Evolutionary conservation across 2,113 vertebrate species (phyloP), one percentile per base, ranked within the genome.

Genomic region (Nycticorax nycticorax): DNA sequence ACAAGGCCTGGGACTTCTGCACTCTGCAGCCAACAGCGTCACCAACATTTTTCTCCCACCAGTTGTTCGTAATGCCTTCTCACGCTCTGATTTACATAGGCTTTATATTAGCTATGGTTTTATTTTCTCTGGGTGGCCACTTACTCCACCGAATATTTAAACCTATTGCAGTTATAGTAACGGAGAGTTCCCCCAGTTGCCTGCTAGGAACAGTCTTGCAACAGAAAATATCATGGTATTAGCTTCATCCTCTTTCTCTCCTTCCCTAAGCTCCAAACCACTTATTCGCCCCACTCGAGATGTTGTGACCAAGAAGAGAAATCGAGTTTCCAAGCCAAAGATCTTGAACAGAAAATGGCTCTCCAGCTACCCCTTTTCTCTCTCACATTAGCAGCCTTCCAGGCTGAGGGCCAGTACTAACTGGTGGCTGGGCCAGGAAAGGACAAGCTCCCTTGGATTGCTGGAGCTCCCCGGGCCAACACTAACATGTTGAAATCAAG

Each of bases 371-470:
- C 59, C n/a, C 9, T 88, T 74, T 45, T 57, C 59, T 52, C 66
- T 88, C 71, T 92, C 72, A 71, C 43, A 88, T 85, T 59, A 90
- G 83, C 92, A 94, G 83, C 71, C 85, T 69, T 92, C 75, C 56
- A 95, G 93, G 82, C 82, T 0, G 0, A 66, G 67, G 41, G 83
- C 95, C 96, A 96, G 92, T 59, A 86, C 47, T 56, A 52, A 77
- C 23, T 77, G 47, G 30, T 71, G 68, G 15, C 59, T 93, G 90
- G 81, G 78, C 92, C 95, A 96, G 83, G 37, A 95, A 92, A 92
- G 75, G 72, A 94, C 92, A 82, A 88, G 48, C 35, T 94, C 35
- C 12, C 52, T 85, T 0, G 0, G 32, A 73, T 32, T 55, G 47
- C 56, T 88, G 59, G 57, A 88, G 47, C 37, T 93, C 90, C 59